Evolutionary conservation across 1,140 invertebrate species (phyloP), one percentile per base, ranked within the genome.

Genomic region (Bombus pyrosoma): DNA sequence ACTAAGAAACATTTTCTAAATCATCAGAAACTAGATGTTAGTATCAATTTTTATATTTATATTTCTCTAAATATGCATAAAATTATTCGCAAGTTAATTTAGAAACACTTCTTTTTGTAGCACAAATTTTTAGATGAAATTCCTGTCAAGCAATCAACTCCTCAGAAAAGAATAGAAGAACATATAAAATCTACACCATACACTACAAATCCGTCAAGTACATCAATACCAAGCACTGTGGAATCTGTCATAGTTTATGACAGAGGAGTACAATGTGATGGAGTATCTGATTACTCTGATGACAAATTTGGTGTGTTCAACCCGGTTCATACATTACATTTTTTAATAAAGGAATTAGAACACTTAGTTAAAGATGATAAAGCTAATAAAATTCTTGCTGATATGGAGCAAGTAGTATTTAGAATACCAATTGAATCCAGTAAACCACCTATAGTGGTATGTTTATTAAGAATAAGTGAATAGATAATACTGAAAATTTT

Each of bases 291-390:
- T 59, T 78, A 57, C 68, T 64, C 37, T 3, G 85, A 91, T 25
- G 87, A 91, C 32, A 89, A 73, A 87, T 89, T 89, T 79, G 62
- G 68, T 34, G 83, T 78, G 59, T 89, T 87, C 34, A 92, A 90
- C 91, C 89, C 91, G 43, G 82, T 92, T 39, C 73, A 87, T 74
- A 91, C 85, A 71, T 84, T 93, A 57, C 78, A 71, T 5, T 86
- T 90, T 66, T 84, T 93, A 78, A 92, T 93, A 77, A 91, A 90
- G 76, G 87, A 93, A 68, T 82, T 93, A 39, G 84, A 91, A 37
- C 71, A 79, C 64, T 73, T 86, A 22, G 73, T 92, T 2, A 88
- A 85, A 12, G 91, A 92, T 53, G 90, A 92, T 1, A 88, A 87
- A 81, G 73, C 84, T 2, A 90, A 83, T 81, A 83, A 91, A 82